Evolutionary conservation across 92 coral and sea anemone species (phyloP).

Genomic region (Zoanthus gigantus): DNA sequence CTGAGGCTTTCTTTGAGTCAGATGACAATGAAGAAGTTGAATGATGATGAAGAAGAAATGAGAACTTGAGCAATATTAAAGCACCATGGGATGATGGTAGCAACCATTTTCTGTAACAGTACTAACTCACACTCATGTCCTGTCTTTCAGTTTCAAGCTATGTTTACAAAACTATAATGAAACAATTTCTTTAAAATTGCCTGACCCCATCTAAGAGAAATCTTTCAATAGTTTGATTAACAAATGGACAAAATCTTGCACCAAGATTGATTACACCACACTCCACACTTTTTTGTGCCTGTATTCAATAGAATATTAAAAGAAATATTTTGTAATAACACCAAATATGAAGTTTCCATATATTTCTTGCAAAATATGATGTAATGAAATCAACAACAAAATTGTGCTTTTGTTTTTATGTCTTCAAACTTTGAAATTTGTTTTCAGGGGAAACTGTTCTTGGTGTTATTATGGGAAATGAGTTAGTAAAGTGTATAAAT

Average conservation of each 20-base stretch:
- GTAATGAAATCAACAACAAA: background rate
- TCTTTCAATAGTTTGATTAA: too few relatives aligned
- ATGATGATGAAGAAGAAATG: conserved; percentile 5
- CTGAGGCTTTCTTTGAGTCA: conserved; percentile 24
- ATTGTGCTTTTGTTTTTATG: background rate
- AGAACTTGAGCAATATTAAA: background rate
- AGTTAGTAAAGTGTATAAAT: too few relatives aligned
- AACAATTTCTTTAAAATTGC: background rate
- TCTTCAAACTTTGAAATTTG: too few relatives aligned
- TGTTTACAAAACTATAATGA: background rate
- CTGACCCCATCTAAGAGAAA: background rate
- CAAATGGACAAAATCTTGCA: too few relatives aligned
- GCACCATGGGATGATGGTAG: background rate
- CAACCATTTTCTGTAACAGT: background rate
- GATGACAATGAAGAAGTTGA: conserved; percentile 8
- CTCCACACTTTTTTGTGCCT: too few relatives aligned
- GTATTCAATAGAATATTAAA: too few relatives aligned
- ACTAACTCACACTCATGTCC: background rate
- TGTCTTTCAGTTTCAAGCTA: background rate
- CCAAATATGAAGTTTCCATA: background rate
- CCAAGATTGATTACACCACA: too few relatives aligned
- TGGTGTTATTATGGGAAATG: too few relatives aligned
- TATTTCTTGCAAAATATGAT: too few relatives aligned
- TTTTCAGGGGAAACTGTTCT: too few relatives aligned
- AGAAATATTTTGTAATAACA: background rate